Conservation (phyloP, 2,113 vertebrate genomes). For the Scomber colias region DNA sequence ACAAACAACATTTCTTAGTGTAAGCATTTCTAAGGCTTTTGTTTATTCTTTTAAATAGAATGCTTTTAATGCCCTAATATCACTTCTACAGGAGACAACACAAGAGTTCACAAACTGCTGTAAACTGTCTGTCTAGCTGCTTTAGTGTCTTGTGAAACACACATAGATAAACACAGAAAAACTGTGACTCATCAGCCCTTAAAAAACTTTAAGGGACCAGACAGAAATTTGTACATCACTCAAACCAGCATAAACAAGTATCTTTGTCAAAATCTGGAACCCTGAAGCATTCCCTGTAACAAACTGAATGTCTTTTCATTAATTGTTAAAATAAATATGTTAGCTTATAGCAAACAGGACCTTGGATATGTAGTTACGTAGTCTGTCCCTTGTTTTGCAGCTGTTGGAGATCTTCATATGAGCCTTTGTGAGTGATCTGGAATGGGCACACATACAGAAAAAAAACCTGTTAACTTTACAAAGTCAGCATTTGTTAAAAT, state of each 20-base stretch:
- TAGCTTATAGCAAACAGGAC: conserved; percentile 29
- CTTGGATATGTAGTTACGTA: conserved; percentile 84
- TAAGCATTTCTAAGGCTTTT: no score
- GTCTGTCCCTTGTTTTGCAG: conserved; percentile 80
- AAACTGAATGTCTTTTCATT: not conserved
- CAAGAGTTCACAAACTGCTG: conserved; percentile 19
- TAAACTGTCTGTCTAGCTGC: not conserved
- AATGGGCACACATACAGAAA: conserved; percentile 31
- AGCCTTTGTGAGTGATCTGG: conserved; percentile 81
- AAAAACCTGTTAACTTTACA: not conserved
- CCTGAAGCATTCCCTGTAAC: not conserved
- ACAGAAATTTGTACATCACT: not conserved
- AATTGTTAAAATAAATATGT: not conserved
- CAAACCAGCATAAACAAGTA: not conserved
- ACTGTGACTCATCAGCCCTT: not conserved
- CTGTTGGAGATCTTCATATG: conserved; percentile 86
- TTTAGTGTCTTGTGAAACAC: conserved; percentile 4
- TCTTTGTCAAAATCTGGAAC: not conserved
- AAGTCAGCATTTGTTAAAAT: not conserved
- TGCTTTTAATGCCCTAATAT: no score
- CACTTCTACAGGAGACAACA: not conserved
- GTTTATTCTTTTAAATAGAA: no score
- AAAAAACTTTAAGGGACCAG: not conserved
- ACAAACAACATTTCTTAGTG: not conserved
- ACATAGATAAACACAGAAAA: not conserved